Base-by-base conservation (phyloP, 2,113 vertebrate species). In the Kryptolebias marmoratus region DNA sequence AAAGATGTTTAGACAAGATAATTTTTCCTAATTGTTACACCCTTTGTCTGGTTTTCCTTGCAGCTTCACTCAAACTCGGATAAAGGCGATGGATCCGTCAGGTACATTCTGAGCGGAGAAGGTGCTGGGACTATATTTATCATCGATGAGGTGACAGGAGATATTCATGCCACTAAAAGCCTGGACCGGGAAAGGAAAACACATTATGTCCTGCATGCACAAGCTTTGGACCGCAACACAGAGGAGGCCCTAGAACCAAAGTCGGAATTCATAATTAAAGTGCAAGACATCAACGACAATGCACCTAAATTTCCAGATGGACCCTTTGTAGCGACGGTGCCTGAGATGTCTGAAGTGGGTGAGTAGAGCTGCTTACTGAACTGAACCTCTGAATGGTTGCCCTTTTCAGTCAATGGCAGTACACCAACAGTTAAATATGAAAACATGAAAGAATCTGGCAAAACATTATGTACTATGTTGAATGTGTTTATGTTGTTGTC, bases 211-310 rank as follows among this genome's bases (percentile, higher is more conserved):
- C 93, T 99, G 73, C 97, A 99, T 5, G 97, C 97, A 3, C 96
- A 97, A 75, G 97, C 97, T 47, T 92, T 99, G 78, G 96, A 99
- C 71, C 95, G 96, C 85, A 70, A 96, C 88, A 97, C 97, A 42
- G 96, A 97, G 87, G 96, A 96, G 76, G 96, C 96, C 4, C 94
- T 99, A 0, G 97, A 99, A 70, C 96, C 97, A 0, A 96, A 98
- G 90, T 98, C 97, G 0, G 97, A 99, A 81, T 99, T 99, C 84
- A 99, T 99, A 91, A 98, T 99, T 93, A 99, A 99, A 93, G 97
- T 99, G 2, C 97, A 99, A 80, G 97, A 99, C 79, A 98, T 99
- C 93, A 99, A 99, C 1, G 97, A 99, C 91, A 98, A 99, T 11
- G 97, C 97, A 9, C 97, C 97, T 11, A 96, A 95, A 86, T 99